Percentiles rank a stretch among this genome's conserved stretches.
Evolutionary conservation across 1,140 invertebrate genomes (phyloP).

Genomic region (Hirudo medicinalis): DNA sequence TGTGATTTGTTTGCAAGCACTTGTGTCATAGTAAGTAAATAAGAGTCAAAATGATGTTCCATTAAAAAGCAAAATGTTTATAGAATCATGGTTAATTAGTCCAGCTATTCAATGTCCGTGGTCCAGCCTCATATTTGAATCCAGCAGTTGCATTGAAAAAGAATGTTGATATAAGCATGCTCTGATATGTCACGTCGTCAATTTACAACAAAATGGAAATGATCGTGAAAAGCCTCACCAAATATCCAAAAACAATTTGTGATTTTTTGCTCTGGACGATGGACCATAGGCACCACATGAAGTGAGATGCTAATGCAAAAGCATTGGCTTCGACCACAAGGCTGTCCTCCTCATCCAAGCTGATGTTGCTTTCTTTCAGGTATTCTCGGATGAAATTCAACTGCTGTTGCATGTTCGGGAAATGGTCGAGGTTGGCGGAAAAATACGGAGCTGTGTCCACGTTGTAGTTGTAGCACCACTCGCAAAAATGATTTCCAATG

Average conservation of each 20-base stretch:
- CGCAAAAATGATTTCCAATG: conserved; percentile 86
- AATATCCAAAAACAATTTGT: conserved; percentile 83
- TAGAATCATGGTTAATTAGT: no score
- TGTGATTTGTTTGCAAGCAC: neutral
- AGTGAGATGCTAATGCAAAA: conserved; percentile 73
- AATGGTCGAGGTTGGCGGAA: conserved; percentile 43
- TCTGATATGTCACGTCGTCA: no score
- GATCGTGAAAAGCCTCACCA: conserved; percentile 52
- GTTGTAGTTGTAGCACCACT: conserved; percentile 85
- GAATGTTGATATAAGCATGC: neutral
- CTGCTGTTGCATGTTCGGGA: conserved; percentile 64
- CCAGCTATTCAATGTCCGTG: no score
- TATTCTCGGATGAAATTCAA: conserved; percentile 36
- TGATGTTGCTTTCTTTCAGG: conserved; percentile 24
- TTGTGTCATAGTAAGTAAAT: neutral
- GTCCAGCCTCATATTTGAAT: neutral
- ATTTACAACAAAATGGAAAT: neutral
- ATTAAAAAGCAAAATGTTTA: neutral
- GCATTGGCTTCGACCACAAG: conserved; percentile 63
- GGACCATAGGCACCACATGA: conserved; percentile 83
- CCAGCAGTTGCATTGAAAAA: neutral
- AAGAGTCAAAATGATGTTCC: neutral
- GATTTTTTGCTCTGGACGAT: conserved; percentile 73
- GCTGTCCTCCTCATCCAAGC: conserved; percentile 34
- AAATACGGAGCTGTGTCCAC: conserved; percentile 54